Conservation (phyloP, 2,888 invertebrate genomes). For the Scrobipalpa costella region DNA sequence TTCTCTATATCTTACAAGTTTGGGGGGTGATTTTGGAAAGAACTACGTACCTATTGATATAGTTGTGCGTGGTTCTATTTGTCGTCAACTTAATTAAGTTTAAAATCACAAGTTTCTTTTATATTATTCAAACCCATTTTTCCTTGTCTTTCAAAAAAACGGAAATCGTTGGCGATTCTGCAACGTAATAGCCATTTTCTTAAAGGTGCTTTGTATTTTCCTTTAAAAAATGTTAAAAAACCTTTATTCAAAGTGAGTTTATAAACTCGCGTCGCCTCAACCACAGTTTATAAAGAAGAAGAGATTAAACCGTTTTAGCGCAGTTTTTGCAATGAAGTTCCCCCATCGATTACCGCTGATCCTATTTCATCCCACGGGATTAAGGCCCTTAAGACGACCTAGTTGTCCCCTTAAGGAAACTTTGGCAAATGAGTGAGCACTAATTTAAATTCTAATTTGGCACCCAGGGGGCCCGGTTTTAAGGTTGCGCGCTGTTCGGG, state of each 20-base stretch:
- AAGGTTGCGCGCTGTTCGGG: not conserved
- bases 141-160: no score
- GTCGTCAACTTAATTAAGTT: no score
- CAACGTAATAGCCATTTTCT: not conserved
- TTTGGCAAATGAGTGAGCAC: slow-evolving; percentile 13
- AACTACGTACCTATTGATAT: no score
- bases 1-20: no score
- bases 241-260: not conserved
- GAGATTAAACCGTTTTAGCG: not conserved
- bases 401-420: slow-evolving; percentile 7
- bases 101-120: no score
- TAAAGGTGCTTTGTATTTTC: not conserved
- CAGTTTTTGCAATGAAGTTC: slow-evolving; percentile 10
- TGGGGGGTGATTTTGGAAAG: no score
- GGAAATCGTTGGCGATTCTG: no score
- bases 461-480: not conserved
- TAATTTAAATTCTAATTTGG: slow-evolving; percentile 19
- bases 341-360: slow-evolving; percentile 1
- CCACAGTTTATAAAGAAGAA: slow-evolving; percentile 4
- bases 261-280: not conserved
- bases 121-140: no score
- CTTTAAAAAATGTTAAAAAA: not conserved
- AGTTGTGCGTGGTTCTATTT: no score
- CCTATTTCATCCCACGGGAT: slow-evolving; percentile 4
- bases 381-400: not conserved